Percentiles rank a stretch among this genome's conserved stretches.
phyloP scores from a whole-genome alignment of 1,140 invertebrate genomes.

The Zaprionus tsacasi region DNA sequence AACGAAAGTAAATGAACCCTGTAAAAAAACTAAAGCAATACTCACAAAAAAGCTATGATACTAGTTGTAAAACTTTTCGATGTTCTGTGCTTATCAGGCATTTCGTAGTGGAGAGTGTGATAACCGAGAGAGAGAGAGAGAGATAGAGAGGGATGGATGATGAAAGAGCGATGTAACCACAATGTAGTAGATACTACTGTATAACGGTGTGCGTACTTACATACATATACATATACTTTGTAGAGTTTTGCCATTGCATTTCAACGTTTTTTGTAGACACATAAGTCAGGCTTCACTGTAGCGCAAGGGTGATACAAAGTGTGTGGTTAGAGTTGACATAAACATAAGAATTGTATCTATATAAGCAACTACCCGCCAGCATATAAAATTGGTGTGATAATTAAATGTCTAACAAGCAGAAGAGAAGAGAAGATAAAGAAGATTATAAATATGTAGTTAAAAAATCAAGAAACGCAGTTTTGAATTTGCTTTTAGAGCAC shows the following conservation, averaged over 20 bases:
- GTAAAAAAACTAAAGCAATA: conserved; percentile 83
- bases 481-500: conserved; percentile 66
- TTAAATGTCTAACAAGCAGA: conserved; percentile 67
- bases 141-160: neutral
- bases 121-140: conserved; percentile 36
- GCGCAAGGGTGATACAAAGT: conserved; percentile 74
- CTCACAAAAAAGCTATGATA: conserved; percentile 84
- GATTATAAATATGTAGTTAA: conserved; percentile 32
- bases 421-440: conserved; percentile 21
- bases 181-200: conserved; percentile 11
- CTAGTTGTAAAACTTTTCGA: conserved; percentile 78
- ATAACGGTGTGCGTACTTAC: conserved; percentile 44
- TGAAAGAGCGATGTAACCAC: conserved; percentile 7
- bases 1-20: conserved; percentile 57
- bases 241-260: conserved; percentile 65
- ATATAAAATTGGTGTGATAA: conserved; percentile 83
- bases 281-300: conserved; percentile 76
- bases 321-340: conserved; percentile 47
- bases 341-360: conserved; percentile 51
- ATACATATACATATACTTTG: conserved; percentile 41
- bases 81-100: conserved; percentile 56
- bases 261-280: conserved; percentile 57
- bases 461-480: conserved; percentile 45
- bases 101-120: conserved; percentile 68
- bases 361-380: conserved; percentile 78